Evolutionary conservation across 2,888 invertebrate species (phyloP).

Genomic region (Lampropteryx suffumata): DNA sequence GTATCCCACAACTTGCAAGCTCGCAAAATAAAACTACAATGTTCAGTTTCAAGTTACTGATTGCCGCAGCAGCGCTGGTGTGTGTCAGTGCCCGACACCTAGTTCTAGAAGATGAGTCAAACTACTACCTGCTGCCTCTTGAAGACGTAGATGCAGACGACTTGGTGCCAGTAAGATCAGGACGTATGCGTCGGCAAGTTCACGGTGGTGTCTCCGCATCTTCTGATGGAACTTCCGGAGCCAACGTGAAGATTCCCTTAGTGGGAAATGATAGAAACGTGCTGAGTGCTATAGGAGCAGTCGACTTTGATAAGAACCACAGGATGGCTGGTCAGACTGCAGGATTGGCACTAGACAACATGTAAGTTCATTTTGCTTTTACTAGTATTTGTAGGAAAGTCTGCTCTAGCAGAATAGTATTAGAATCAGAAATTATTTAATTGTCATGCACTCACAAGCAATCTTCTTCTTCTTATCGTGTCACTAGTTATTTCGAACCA

Average conservation of each 20-base stretch:
- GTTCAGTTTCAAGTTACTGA: slow-evolving; percentile 11
- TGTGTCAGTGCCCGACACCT: slow-evolving; percentile 15
- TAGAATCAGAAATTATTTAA: too few species aligned
- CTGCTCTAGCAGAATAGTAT: too few species aligned
- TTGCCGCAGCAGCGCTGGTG: slow-evolving; percentile 9
- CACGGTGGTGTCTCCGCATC: slow-evolving; percentile 32
- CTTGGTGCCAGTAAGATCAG: slow-evolving; percentile 6
- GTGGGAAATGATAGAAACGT: slow-evolving; percentile 41
- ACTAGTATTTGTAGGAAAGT: too few species aligned
- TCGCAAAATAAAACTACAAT: too few species aligned
- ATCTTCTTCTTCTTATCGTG: too few species aligned
- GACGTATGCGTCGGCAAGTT: slow-evolving; percentile 36
- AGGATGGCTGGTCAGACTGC: slow-evolving; percentile 40
- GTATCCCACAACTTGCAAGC: too few species aligned
- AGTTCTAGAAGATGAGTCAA: slow-evolving; percentile 10
- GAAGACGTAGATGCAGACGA: slow-evolving; percentile 2
- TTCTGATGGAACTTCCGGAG: slow-evolving; percentile 37
- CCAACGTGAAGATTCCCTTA: slow-evolving; percentile 42
- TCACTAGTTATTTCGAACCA: too few species aligned
- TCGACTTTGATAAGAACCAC: slow-evolving; percentile 32
- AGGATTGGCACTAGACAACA: slow-evolving; percentile 52
- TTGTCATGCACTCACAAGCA: too few species aligned
- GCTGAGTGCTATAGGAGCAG: slow-evolving; percentile 45
- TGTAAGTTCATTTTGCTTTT: slow-evolving; percentile 41
- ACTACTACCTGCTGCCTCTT: slow-evolving; percentile 9